These are phyloP conservation scores for Gymnothorax javanicus DNA, from an alignment of 2,797 vertebrate genomes.

Conservation along the genomic window DNA sequence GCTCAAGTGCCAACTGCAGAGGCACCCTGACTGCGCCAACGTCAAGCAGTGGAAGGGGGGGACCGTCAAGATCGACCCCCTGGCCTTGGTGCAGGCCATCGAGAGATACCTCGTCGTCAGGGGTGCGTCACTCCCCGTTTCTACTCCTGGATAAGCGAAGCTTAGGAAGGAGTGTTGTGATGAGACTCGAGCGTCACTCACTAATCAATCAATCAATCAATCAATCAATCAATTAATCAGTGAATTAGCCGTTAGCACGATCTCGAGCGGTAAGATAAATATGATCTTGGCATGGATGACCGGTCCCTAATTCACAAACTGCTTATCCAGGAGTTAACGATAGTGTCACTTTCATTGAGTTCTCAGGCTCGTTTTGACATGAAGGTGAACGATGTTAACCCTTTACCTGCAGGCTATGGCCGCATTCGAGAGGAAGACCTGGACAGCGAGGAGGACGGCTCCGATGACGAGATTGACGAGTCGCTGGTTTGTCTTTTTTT, in stretches of 20 bases:
- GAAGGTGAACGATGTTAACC: not conserved
- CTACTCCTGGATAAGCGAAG: not conserved
- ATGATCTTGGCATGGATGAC: too few species aligned
- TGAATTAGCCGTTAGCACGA: too few species aligned
- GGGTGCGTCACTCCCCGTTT: constrained; percentile 70
- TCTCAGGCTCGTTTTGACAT: not conserved
- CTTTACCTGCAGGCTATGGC: constrained; percentile 82
- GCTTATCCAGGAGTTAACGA: too few species aligned
- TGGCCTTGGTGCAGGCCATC: constrained; percentile 97
- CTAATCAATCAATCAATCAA: too few species aligned
- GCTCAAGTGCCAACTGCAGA: constrained; percentile 97
- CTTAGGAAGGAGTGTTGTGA: too few species aligned
- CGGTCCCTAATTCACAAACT: too few species aligned
- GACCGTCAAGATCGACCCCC: constrained; percentile 96
- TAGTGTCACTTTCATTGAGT: not conserved
- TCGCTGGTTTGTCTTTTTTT: constrained; percentile 82
- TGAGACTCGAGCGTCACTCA: too few species aligned
- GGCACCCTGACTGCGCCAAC: constrained; percentile 97
- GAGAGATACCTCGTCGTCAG: constrained; percentile 98
- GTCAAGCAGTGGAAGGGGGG: constrained; percentile 99
- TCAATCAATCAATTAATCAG: too few species aligned
- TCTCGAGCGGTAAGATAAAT: too few species aligned
- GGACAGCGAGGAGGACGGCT: constrained; percentile 97
- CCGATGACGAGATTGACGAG: constrained; percentile 98
- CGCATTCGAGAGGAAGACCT: constrained; percentile 98